Conservation (phyloP, 2,797 vertebrate species). For the Tadarida brasiliensis region DNA sequence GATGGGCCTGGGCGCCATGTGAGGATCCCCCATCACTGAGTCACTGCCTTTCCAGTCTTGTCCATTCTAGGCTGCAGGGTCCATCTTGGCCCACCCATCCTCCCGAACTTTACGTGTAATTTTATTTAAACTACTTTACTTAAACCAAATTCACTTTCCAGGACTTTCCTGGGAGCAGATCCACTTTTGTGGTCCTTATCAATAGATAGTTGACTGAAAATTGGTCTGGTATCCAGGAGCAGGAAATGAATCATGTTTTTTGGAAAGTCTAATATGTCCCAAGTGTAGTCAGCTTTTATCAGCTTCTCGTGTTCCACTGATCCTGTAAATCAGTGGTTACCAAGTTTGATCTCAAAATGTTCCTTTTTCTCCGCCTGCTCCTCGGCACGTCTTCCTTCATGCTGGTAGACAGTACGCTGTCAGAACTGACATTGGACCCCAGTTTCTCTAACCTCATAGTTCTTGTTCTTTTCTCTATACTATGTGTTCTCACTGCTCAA, state of each 20-base stretch:
- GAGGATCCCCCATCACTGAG: not conserved
- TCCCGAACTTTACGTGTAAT: not conserved
- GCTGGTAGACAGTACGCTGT: not conserved
- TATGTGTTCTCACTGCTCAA: not conserved
- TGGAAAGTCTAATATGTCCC: not conserved
- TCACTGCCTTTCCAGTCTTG: not conserved
- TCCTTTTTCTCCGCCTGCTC: not conserved
- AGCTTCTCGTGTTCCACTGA: not conserved
- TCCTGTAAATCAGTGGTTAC: not conserved
- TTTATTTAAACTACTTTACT: not conserved
- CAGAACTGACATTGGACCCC: too few species aligned
- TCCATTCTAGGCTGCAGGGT: not conserved
- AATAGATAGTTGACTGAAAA: not conserved
- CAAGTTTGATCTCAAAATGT: not conserved
- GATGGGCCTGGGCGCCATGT: not conserved
- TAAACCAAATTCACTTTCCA: not conserved
- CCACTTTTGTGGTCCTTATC: not conserved
- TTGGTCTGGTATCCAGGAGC: not conserved
- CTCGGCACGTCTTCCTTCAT: not conserved
- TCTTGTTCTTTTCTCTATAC: too few species aligned
- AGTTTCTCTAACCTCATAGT: too few species aligned
- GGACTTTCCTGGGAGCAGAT: not conserved
- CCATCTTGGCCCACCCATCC: not conserved
- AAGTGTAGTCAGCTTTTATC: not conserved
- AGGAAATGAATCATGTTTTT: not conserved